Base-by-base conservation (phyloP, 2,797 vertebrate genomes). In the Falco cherrug region DNA sequence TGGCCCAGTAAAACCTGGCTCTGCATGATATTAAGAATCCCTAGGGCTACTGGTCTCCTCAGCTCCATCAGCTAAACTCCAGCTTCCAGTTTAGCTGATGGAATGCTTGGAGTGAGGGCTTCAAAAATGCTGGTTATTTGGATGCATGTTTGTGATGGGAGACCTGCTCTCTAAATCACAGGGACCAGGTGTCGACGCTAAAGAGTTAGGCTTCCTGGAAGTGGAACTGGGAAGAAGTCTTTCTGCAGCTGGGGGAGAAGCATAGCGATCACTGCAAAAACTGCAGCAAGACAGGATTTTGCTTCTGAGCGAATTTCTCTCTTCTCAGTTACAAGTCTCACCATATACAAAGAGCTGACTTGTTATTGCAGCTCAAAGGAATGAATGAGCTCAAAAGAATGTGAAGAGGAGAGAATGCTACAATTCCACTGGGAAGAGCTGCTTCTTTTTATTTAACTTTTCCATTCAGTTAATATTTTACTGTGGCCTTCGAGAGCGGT, bases 301-400 rank as follows among this genome's bases (percentile, higher is more conserved):
- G 73, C 75, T 92, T 85, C 73, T 4, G 75, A 96, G 78, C 14
- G 3, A 64, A 61, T 68, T 92, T 89, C 71, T 81, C 37, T 90
- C 54, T 82, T 90, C 91, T 94, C 90, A 67, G 51, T 87, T 90
- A 54, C 88, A 80, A 91, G 47, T 13, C 86, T 93, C 65, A 51
- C 92, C 68, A 90, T 92, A 92, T 83, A 94, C 94, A 96, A 95
- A 96, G 95, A 94, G 86, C 93, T 85, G 86, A 89, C 90, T 97
- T 97, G 86, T 94, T 95, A 93, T 56, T 90, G 90, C 94, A 94
- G 90, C 93, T 91, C 92, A 94, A 91, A 95, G 94, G 86, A 97
- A 95, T 94, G 95, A 97, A 97, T 86, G 95, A 92, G 95, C 94
- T 93, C 86, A 89, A 91, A 95, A 93, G 95, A 96, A 96, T 89